phyloP scores from a whole-genome alignment of 2,797 vertebrate species.

The Garrulus glandarius region DNA sequence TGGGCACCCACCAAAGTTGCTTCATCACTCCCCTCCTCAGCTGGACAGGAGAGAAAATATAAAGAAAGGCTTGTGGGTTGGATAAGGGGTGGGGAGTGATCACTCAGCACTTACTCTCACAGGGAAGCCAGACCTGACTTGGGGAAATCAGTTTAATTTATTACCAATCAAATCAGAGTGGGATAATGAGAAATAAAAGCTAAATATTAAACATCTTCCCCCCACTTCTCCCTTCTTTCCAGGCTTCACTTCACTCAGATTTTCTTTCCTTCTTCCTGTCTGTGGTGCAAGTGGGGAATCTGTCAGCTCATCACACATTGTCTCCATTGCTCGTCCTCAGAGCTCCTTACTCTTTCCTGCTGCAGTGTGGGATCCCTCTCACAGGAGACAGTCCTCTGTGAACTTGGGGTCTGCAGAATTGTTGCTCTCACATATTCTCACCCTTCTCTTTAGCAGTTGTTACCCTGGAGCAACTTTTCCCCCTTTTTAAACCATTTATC shows the following conservation, averaged over 20 bases:
- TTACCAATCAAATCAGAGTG: not conserved
- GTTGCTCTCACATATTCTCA: not conserved
- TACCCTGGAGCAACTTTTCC: not conserved
- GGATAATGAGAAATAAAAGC: not conserved
- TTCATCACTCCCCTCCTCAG: not conserved
- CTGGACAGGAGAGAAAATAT: not conserved
- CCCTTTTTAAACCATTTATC: not conserved
- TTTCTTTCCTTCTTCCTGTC: not conserved
- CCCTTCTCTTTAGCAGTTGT: not conserved
- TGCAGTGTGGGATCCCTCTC: not conserved
- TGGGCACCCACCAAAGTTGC: not conserved
- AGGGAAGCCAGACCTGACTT: not conserved
- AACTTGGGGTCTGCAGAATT: not conserved
- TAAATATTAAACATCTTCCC: not conserved
- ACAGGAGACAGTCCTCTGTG: not conserved
- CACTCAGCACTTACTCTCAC: not conserved
- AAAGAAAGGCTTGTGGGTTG: not conserved
- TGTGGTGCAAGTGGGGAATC: not conserved
- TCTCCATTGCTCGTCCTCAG: not conserved
- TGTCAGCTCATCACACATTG: rapidly evolving
- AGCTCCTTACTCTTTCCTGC: not conserved
- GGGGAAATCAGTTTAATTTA: not conserved
- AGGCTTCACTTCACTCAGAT: not conserved
- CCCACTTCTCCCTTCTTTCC: not conserved
- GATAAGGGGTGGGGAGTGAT: not conserved